A percentile compares a stretch with the other conserved stretches of the same genome.
These are phyloP conservation scores for Pachymerium ferrugineum DNA, from an alignment of 2,888 invertebrate species.

Conservation along the genomic window DNA sequence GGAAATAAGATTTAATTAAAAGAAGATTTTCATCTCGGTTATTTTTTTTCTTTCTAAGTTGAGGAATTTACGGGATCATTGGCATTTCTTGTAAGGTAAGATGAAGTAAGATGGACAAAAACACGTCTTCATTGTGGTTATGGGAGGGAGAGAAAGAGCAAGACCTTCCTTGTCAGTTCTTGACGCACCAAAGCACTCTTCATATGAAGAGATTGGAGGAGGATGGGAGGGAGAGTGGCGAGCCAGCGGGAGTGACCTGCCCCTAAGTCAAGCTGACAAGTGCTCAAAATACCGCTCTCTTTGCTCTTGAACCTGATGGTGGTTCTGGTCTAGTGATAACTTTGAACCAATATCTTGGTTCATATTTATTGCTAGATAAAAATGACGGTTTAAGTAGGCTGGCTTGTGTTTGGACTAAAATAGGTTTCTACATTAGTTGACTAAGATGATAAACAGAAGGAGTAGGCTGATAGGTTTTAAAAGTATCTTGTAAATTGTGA, in stretches of 20 bases:
- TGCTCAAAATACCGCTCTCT: not conserved
- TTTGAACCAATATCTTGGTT: not conserved
- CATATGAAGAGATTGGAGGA: conserved; percentile 11
- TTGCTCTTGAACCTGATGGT: not conserved
- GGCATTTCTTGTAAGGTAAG: not conserved
- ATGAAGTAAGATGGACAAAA: conserved; percentile 8
- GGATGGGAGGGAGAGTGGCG: not conserved
- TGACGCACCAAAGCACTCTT: conserved; percentile 16
- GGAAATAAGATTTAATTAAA: not conserved
- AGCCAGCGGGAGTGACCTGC: conserved; percentile 1
- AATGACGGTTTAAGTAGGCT: not conserved
- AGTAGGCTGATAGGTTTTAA: too few species aligned
- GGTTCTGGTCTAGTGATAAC: not conserved
- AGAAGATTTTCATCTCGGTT: too few species aligned
- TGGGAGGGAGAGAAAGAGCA: not conserved
- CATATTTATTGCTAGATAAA: not conserved
- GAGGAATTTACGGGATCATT: not conserved
- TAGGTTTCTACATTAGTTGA: not conserved
- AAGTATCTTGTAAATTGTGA: too few species aligned
- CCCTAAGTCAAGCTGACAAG: conserved; percentile 9
- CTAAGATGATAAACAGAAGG: not conserved
- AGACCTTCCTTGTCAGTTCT: not conserved
- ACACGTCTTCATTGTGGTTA: not conserved
- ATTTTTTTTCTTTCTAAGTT: too few species aligned
- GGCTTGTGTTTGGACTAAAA: not conserved